Base-by-base conservation (phyloP, 2,113 vertebrate species). In the Syngnathus floridae region DNA sequence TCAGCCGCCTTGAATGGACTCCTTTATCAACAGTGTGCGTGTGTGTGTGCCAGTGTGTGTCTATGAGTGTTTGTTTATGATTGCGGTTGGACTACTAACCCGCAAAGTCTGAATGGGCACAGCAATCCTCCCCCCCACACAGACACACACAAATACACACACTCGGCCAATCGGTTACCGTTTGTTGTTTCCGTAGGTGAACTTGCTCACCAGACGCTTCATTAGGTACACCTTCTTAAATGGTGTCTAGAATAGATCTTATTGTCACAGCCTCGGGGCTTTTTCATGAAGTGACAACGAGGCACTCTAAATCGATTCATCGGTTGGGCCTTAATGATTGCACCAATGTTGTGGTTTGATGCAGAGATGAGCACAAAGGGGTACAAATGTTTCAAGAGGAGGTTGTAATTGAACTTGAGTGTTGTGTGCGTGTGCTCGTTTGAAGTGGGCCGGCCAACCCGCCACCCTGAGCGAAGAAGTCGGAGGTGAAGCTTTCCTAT, bases 81-180 rank as follows among this genome's bases (percentile, higher is more conserved):
- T 75, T 86, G 80, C 84, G 86, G 87, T 90, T 69, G 75, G 81
- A 74, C 73, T 9, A 56, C 22, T 82, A 86, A 83, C 86, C 81
- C 69, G 84, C 81, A 72, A 84, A 81, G 78, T 80, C 87, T 74
- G 82, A 80, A 64, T 91, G 92, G 87, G 88, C 78, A 82, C 84
- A 90, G 86, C 83, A 89, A 92, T 91, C 91, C 85, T 56, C 76
- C 73, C 21, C 67, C 87, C 16, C 43, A 1, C 14, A 16, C 16
- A 48, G 17, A 2, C 4, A 4, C 40, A 13, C 40, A 13, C 40
- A 46, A 5, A 45, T 14, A 16, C 19, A n/a, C 8, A 48, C 6
- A 48, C 46, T 57, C 13, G 90, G 91, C 93, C 93, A 94, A 90
- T 94, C 90, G 86, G 3, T 92, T 78, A 90, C 9, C 11, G 45